Conservation (phyloP, 2,113 vertebrate genomes). For the Cettia cetti region DNA sequence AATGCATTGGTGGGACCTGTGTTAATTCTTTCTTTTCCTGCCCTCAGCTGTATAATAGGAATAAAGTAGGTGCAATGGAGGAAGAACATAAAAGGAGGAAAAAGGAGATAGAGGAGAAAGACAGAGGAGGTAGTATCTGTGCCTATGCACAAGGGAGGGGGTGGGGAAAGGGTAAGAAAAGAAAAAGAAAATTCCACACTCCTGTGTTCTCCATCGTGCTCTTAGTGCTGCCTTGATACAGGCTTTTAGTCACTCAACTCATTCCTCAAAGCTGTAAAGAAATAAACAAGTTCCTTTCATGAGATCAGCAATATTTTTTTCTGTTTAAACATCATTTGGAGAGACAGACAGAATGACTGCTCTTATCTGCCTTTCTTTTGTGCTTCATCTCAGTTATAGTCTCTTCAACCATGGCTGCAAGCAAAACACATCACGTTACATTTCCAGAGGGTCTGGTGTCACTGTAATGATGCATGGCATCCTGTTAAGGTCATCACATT, state of each 20-base stretch:
- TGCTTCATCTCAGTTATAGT: neutral
- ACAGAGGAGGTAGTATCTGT: neutral
- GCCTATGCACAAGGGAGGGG: fast-evolving
- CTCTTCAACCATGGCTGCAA: slow-evolving; percentile 2
- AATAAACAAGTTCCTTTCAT: neutral
- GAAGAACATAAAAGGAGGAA: neutral
- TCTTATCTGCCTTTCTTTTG: neutral
- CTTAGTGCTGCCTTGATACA: neutral
- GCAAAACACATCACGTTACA: neutral
- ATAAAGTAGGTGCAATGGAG: neutral
- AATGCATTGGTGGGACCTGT: neutral
- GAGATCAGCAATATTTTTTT: neutral
- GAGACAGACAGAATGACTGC: neutral
- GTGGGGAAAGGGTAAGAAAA: neutral
- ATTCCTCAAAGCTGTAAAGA: neutral
- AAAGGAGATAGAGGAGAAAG: neutral
- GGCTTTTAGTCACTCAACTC: neutral
- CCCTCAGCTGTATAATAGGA: neutral
- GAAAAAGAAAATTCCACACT: neutral
- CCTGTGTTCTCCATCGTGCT: neutral
- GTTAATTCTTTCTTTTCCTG: neutral
- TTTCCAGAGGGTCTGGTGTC: neutral
- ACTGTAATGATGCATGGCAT: neutral
- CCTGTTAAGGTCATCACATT: neutral
- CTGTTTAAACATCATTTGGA: neutral